These are phyloP conservation scores for Limnephilus lunatus DNA, from an alignment of 2,888 invertebrate genomes.

Conservation along the genomic window DNA sequence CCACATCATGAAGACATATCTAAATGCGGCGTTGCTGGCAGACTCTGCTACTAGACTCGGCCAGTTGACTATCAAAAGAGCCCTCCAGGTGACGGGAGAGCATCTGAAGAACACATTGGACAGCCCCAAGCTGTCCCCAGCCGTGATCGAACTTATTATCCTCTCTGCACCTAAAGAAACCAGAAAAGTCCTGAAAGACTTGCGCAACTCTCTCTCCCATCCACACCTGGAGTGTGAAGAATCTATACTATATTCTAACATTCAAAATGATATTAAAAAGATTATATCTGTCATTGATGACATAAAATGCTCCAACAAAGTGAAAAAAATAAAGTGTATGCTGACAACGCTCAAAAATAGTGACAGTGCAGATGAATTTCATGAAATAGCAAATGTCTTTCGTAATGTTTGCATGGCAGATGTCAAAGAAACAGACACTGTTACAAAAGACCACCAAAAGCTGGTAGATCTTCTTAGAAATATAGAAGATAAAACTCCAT, in stretches of 20 bases:
- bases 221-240: neutral
- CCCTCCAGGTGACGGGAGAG: neutral
- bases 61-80: neutral
- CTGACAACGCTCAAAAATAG: neutral
- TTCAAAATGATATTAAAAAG: neutral
- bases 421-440: neutral
- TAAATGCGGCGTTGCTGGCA: too few species aligned
- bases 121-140: too few species aligned
- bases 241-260: constrained; percentile 7
- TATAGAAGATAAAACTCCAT: too few species aligned
- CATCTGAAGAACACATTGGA: neutral
- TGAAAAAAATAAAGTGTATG: neutral
- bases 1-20: too few species aligned
- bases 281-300: too few species aligned
- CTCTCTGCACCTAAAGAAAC: too few species aligned
- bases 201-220: neutral
- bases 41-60: too few species aligned
- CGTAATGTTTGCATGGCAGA: too few species aligned
- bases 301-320: neutral
- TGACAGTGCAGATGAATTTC: too few species aligned
- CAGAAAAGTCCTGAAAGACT: neutral
- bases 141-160: too few species aligned
- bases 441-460: neutral
- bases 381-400: too few species aligned
- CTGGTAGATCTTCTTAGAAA: neutral